These are phyloP conservation scores for Sesia bembeciformis DNA, from an alignment of 2,888 invertebrate species.

Conservation along the genomic window DNA sequence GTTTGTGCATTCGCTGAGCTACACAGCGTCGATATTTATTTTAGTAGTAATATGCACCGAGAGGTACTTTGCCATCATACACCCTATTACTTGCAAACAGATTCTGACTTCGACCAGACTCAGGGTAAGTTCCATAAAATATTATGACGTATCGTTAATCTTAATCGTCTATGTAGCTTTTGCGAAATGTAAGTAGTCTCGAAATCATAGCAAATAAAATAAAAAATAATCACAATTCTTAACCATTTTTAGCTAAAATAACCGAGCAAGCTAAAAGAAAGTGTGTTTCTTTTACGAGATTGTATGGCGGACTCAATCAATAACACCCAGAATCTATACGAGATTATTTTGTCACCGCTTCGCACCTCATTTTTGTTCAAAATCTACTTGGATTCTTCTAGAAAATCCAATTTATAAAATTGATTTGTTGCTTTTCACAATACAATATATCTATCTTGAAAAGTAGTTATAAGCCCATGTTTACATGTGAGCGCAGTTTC, in stretches of 20 bases:
- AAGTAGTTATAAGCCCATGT: not conserved
- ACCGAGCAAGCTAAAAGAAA: too few relatives aligned
- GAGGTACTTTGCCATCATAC: slow-evolving; percentile 89
- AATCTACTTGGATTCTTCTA: not conserved
- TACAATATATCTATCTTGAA: not conserved
- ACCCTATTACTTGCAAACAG: slow-evolving; percentile 88
- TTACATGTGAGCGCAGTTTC: not conserved
- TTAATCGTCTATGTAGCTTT: too few relatives aligned
- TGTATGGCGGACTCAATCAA: too few relatives aligned
- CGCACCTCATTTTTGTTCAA: slow-evolving; percentile 1
- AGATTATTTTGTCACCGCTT: not conserved
- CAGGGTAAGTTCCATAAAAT: slow-evolving; percentile 71
- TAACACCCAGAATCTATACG: too few relatives aligned
- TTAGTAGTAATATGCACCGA: slow-evolving; percentile 91
- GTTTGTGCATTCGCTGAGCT: slow-evolving; percentile 90
- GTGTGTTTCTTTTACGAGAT: too few relatives aligned
- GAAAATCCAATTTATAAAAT: not conserved
- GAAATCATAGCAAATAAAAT: too few relatives aligned
- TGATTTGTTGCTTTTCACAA: not conserved
- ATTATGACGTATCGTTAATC: too few relatives aligned
- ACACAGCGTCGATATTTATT: slow-evolving; percentile 92
- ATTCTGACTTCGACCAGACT: slow-evolving; percentile 85
- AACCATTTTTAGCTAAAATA: too few relatives aligned
- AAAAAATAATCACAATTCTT: too few relatives aligned
- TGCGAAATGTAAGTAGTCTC: too few relatives aligned